These are phyloP conservation scores for Bombus confusus DNA, from an alignment of 1,140 invertebrate genomes.

Conservation along the genomic window DNA sequence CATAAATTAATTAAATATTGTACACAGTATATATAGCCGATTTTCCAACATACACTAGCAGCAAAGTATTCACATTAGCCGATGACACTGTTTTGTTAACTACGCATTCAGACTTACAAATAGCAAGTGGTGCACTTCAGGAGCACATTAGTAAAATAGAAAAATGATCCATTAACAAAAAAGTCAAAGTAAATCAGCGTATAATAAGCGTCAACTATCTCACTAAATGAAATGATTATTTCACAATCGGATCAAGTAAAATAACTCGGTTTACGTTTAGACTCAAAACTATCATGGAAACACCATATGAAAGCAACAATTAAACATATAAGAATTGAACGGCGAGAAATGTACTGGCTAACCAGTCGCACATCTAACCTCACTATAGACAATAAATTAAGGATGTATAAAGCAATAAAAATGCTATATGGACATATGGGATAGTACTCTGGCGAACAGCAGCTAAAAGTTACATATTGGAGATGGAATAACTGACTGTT, in stretches of 20 bases:
- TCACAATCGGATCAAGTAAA: neutral
- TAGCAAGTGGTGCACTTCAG: neutral
- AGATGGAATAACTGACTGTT: too few species aligned
- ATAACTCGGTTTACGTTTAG: neutral
- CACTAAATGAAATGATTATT: neutral
- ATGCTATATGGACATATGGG: too few species aligned
- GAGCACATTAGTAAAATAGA: too few species aligned
- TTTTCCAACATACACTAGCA: conserved; percentile 16
- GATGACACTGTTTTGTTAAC: conserved; percentile 13
- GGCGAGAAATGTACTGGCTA: neutral
- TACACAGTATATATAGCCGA: conserved; percentile 7
- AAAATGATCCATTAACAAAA: too few species aligned
- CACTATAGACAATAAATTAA: too few species aligned
- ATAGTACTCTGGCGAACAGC: too few species aligned
- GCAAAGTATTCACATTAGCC: neutral
- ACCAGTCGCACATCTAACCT: too few species aligned
- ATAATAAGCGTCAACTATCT: too few species aligned
- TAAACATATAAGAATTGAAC: neutral
- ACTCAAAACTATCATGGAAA: neutral
- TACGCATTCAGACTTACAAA: neutral
- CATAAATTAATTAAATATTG: neutral
- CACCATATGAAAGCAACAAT: neutral
- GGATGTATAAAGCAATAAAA: too few species aligned
- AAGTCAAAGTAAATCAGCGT: too few species aligned
- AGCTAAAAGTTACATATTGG: too few species aligned